Evolutionary conservation across 2,888 invertebrate genomes (phyloP).

Genomic region (Lycocerus yunnanus): DNA sequence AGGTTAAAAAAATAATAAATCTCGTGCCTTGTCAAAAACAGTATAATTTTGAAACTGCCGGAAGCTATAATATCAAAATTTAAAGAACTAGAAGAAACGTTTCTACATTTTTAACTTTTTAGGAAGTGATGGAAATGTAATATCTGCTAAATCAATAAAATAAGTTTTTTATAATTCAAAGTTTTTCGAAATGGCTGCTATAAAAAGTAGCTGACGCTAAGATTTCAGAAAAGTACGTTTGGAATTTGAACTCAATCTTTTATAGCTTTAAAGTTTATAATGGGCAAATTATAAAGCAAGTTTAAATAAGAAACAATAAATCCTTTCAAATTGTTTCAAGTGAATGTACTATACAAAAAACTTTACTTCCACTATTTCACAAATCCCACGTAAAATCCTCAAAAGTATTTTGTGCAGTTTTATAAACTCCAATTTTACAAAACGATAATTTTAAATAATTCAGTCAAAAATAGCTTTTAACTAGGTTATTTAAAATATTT

Average conservation of each 20-base stretch:
- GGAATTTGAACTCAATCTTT: neutral
- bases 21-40: neutral
- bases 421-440: too few species aligned
- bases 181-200: neutral
- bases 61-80: neutral
- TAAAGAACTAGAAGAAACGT: neutral
- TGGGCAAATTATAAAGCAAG: neutral
- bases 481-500: too few species aligned
- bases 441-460: too few species aligned
- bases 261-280: neutral
- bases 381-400: neutral
- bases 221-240: neutral
- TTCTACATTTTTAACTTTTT: neutral
- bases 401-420: neutral
- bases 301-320: neutral
- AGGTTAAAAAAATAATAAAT: neutral
- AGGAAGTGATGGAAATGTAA: neutral
- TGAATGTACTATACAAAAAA: neutral
- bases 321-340: neutral
- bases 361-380: neutral
- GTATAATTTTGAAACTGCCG: neutral
- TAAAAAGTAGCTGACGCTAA: neutral
- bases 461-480: too few species aligned
- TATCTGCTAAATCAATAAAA: neutral
- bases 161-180: neutral